phyloP scores from a whole-genome alignment of 2,797 vertebrate genomes.

The Siniperca undulata region DNA sequence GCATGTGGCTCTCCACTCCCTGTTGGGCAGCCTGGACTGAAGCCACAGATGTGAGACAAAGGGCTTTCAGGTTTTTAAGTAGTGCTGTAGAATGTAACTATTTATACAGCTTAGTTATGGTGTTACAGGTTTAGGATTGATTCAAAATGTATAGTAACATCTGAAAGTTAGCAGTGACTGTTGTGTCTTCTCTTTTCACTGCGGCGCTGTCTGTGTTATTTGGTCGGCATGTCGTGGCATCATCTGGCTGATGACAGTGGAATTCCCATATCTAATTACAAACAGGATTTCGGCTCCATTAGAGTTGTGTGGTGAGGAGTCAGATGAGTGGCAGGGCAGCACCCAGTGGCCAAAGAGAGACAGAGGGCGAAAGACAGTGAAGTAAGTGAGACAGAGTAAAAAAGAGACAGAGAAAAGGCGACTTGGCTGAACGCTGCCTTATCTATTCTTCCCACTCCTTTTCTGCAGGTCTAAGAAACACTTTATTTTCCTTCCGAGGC shows the following conservation, averaged over 20 bases:
- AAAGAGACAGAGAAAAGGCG: constrained; percentile 13
- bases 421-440: constrained; percentile 45
- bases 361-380: constrained; percentile 46
- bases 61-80: constrained; percentile 38
- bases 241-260: constrained; percentile 99
- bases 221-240: constrained; percentile 89
- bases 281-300: constrained; percentile 99
- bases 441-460: constrained; percentile 74
- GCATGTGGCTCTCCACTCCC: constrained; percentile 80
- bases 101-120: constrained; percentile 8
- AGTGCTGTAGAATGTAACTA: constrained; percentile 2
- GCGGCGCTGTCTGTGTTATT: constrained; percentile 52
- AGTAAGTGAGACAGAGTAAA: constrained; percentile 76
- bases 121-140: background rate
- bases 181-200: constrained; percentile 32
- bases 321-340: constrained; percentile 92
- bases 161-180: constrained; percentile 30
- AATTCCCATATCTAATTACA: constrained; percentile 99
- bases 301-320: constrained; percentile 96
- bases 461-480: constrained; percentile 87
- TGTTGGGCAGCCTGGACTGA: constrained; percentile 55
- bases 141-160: background rate
- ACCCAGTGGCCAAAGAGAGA: constrained; percentile 90
- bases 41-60: constrained; percentile 68
- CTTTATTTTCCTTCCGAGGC: constrained; percentile 80